Base-by-base conservation (phyloP, 2,888 invertebrate species). In the Troglohyphantes excavatus region DNA sequence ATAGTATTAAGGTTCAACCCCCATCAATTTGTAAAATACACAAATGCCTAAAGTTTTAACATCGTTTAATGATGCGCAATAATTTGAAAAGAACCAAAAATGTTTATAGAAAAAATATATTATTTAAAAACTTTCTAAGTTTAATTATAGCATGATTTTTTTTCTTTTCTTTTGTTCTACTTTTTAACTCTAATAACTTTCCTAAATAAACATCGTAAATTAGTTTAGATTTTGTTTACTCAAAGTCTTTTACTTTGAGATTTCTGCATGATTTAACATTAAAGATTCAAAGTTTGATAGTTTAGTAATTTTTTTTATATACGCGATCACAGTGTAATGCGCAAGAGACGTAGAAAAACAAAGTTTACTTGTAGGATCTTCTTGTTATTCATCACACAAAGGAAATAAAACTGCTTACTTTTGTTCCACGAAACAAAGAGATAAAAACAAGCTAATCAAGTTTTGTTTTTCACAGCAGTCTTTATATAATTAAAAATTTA, bases 161-260 rank as follows among this genome's bases (percentile, higher is more conserved):
- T 63, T 59, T 53, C 2, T 29, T 59, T n/a, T 63, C 33, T 65
- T 65, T 43, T 21, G 23, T 63, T 17, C 17, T 13, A 2, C 0
- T 21, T 27, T 46, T 17, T 78, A 63, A 78, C 63, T 78, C 23
- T 21, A 72, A 78, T 63, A 61, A 26, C 39, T 63, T 59, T 29
- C 65, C 33, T 26, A 39, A 26, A 43, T 78, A 78, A 78, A 78
- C 78, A 78, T 65, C 63, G 23, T 43, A 78, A 78, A 78, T 78
- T 78, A 78, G 63, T 65, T 78, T 78, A 78, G 26, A 65, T 33
- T 78, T 63, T 63, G 21, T 72, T 72, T 72, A 72, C 46, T 46
- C 46, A 26, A 72, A 72, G n/a, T 6, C 46, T 27, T 46, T 26
- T 26, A 63, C 63, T 23, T 63, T 9, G 63, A 63, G 21, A 23